These are phyloP conservation scores for Papilio elwesi DNA, from an alignment of 2,888 invertebrate genomes.

Conservation along the genomic window DNA sequence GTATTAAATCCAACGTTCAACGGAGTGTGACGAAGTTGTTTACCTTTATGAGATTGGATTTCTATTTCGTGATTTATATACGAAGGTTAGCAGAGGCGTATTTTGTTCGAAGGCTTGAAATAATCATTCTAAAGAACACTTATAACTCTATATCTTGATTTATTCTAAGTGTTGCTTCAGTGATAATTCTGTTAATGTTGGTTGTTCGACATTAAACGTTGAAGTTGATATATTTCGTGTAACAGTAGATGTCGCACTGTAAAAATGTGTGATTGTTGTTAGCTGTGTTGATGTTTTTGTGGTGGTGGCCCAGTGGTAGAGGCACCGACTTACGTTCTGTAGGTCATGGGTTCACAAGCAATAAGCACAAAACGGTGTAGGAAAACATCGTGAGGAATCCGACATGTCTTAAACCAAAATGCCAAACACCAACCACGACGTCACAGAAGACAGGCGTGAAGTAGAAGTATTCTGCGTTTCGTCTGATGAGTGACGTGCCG, in stretches of 20 bases:
- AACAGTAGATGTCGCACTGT: background rate
- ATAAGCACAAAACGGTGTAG: too few species aligned
- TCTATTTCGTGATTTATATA: slow-evolving; percentile 37
- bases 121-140: slow-evolving; percentile 1
- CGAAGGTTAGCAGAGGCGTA: slow-evolving; percentile 28
- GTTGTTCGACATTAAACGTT: background rate
- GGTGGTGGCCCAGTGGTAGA: too few species aligned
- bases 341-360: too few species aligned
- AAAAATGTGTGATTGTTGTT: too few species aligned
- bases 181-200: background rate
- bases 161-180: slow-evolving; percentile 3
- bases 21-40: slow-evolving; percentile 40
- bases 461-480: too few species aligned
- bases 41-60: slow-evolving; percentile 41
- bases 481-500: too few species aligned
- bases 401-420: too few species aligned
- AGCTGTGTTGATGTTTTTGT: too few species aligned
- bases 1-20: slow-evolving; percentile 38
- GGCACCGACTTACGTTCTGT: too few species aligned
- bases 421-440: too few species aligned
- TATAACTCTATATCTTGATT: background rate
- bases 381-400: too few species aligned
- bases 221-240: background rate
- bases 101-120: slow-evolving; percentile 20
- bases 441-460: too few species aligned